Evolutionary conservation across 2,888 invertebrate genomes (phyloP).

Genomic region (Nebria salina): DNA sequence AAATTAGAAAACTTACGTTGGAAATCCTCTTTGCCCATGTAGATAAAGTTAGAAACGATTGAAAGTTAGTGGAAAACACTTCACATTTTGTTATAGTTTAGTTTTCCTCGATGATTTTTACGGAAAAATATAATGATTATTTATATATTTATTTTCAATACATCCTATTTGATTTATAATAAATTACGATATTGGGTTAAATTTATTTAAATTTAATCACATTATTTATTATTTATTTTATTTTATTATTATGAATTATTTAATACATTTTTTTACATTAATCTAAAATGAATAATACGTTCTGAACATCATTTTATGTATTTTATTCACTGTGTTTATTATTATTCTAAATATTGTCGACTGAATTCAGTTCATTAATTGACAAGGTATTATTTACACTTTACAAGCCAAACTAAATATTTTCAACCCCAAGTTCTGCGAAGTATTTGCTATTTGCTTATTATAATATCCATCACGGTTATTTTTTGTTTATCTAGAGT

Average conservation of each 20-base stretch:
- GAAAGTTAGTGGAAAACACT: neutral
- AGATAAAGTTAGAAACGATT: too few relatives aligned
- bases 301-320: neutral
- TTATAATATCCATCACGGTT: too few relatives aligned
- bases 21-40: constrained; percentile 25
- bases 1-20: constrained; percentile 23
- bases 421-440: neutral
- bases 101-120: neutral
- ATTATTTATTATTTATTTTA: too few relatives aligned
- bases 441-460: neutral
- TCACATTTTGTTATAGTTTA: neutral
- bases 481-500: neutral
- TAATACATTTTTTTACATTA: too few relatives aligned
- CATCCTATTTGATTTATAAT: too few relatives aligned
- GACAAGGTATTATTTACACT: neutral
- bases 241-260: too few relatives aligned
- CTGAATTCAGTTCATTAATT: neutral
- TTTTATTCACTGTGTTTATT: neutral
- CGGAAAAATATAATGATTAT: neutral
- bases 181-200: too few relatives aligned
- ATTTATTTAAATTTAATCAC: too few relatives aligned
- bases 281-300: too few relatives aligned
- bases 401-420: neutral
- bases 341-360: neutral
- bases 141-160: neutral